These are phyloP conservation scores for Pseudachorutes palmiensis DNA, from an alignment of 1,140 invertebrate genomes.

Conservation along the genomic window DNA sequence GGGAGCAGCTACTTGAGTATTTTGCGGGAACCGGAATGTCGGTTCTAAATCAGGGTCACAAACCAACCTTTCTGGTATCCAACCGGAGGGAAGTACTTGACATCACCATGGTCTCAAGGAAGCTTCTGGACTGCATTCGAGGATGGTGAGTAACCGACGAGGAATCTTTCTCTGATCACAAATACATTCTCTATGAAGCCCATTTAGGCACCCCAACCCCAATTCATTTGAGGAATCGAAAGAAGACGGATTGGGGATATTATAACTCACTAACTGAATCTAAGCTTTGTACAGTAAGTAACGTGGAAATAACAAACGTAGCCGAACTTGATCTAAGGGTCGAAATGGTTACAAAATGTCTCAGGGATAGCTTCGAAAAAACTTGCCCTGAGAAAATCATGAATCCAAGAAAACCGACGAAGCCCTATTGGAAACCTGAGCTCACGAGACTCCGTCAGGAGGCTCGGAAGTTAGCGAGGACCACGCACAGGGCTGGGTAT, in stretches of 20 bases:
- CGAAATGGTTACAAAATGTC: neutral
- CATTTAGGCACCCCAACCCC: neutral
- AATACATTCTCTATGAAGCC: conserved; percentile 14
- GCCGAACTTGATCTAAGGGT: conserved; percentile 8
- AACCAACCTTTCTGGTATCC: conserved; percentile 20
- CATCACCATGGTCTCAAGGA: conserved; percentile 13
- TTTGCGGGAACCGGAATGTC: neutral
- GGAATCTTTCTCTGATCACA: conserved; percentile 28
- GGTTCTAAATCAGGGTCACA: conserved; percentile 4
- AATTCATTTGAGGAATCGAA: conserved; percentile 15
- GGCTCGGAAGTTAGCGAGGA: neutral
- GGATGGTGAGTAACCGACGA: conserved; percentile 20
- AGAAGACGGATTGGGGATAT: conserved; percentile 18
- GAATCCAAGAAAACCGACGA: neutral
- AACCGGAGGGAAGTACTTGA: conserved; percentile 24
- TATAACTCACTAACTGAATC: neutral
- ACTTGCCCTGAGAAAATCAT: conserved; percentile 11
- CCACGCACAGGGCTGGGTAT: neutral
- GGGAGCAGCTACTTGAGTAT: conserved; percentile 17
- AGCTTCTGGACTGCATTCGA: neutral
- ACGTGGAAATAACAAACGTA: neutral
- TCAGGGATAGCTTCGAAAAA: neutral
- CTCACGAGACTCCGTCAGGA: neutral
- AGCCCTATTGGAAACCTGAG: conserved; percentile 15
- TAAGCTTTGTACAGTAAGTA: neutral